These are phyloP conservation scores for Sparidentex hasta DNA, from an alignment of 2,797 vertebrate species.

Conservation along the genomic window DNA sequence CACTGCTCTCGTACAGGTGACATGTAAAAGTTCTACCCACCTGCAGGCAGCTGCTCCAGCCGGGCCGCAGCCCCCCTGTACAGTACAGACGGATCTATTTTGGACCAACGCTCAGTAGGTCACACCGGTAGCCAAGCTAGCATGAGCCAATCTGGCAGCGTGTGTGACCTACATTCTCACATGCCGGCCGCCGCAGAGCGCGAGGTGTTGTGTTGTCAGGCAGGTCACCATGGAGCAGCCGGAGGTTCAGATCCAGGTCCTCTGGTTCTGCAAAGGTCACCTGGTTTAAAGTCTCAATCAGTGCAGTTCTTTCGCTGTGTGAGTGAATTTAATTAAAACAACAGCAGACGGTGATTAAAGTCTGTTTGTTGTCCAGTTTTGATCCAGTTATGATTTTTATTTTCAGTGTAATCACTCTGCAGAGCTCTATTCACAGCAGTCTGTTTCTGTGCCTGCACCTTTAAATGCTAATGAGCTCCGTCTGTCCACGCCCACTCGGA, in stretches of 20 bases:
- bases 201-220: constrained; percentile 42
- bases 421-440: no score
- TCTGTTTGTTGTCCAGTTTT: background rate
- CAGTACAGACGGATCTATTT: constrained; percentile 40
- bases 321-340: background rate
- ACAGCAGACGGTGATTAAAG: background rate
- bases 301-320: background rate
- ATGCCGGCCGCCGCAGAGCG: constrained; percentile 23
- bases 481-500: no score
- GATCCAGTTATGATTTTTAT: background rate
- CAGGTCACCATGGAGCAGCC: constrained; percentile 48
- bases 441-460: no score
- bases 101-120: constrained; percentile 56
- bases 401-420: background rate
- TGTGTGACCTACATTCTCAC: constrained; percentile 71
- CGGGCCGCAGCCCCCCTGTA: constrained; percentile 18
- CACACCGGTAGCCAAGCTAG: constrained; percentile 31
- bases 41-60: background rate
- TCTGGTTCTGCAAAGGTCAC: constrained; percentile 43
- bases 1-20: background rate
- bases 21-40: background rate
- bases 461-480: no score
- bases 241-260: constrained; percentile 29
- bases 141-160: constrained; percentile 51
- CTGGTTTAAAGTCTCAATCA: constrained; percentile 13